These are phyloP conservation scores for Pelodiscus sinensis DNA, from an alignment of 2,113 vertebrate genomes.

Conservation along the genomic window DNA sequence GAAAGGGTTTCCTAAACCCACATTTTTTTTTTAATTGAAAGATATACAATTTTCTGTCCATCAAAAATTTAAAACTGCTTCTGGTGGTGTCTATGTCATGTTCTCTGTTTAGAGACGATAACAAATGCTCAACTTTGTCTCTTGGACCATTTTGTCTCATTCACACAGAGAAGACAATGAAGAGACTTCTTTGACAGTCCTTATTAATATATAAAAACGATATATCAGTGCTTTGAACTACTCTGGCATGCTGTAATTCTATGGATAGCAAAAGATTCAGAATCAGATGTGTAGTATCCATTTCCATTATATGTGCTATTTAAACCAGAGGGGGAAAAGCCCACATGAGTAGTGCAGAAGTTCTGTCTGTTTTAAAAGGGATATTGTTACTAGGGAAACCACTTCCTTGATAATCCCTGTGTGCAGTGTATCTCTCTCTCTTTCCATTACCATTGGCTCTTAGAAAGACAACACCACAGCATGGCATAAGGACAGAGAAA, in stretches of 20 bases:
- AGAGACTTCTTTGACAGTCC: not conserved
- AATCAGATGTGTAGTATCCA: slow-evolving; percentile 43
- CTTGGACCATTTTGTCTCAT: not conserved
- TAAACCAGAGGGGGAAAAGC: slow-evolving; percentile 38
- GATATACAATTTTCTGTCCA: not conserved
- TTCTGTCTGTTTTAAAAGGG: slow-evolving; percentile 7
- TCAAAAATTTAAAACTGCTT: not conserved
- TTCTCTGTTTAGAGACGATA: not conserved
- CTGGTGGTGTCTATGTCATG: not conserved
- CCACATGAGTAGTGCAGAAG: not conserved
- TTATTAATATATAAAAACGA: not conserved
- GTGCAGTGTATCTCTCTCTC: slow-evolving; percentile 17
- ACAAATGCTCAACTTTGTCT: not conserved
- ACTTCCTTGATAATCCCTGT: slow-evolving; percentile 21
- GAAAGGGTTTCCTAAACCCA: not conserved
- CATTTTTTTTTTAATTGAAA: not conserved
- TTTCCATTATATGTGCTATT: not conserved
- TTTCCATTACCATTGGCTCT: slow-evolving; percentile 31
- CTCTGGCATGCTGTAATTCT: slow-evolving; percentile 16
- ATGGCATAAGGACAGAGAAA: not conserved
- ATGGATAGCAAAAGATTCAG: slow-evolving; percentile 27
- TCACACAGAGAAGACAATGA: not conserved
- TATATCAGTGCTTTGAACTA: not conserved
- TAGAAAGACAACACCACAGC: slow-evolving; percentile 22
- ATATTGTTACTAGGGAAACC: slow-evolving; percentile 60